Evolutionary conservation across 2,888 invertebrate species (phyloP).

Genomic region (Drosophila borborema): DNA sequence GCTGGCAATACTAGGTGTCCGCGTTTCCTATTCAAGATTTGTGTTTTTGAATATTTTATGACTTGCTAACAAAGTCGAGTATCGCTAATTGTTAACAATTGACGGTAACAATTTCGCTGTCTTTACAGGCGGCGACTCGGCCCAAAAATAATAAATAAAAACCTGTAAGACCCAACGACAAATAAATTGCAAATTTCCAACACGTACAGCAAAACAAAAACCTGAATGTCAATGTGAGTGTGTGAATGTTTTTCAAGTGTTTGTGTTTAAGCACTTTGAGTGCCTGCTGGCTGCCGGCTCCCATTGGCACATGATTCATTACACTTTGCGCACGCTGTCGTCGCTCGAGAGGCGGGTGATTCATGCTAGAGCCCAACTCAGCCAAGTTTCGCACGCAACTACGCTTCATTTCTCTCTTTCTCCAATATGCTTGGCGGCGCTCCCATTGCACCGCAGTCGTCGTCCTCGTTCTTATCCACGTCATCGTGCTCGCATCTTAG

Average conservation of each 20-base stretch:
- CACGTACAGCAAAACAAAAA: constrained; percentile 50
- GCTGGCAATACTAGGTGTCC: constrained; percentile 4
- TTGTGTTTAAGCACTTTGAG: constrained; percentile 39
- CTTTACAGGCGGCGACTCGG: constrained; percentile 27
- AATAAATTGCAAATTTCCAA: constrained; percentile 69
- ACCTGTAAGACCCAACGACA: constrained; percentile 41
- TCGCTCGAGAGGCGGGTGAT: constrained; percentile 60
- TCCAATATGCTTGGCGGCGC: constrained; percentile 36
- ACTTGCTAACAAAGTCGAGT: constrained; percentile 40
- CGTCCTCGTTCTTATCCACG: constrained; percentile 11
- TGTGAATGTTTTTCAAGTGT: constrained; percentile 28
- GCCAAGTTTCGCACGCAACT: constrained; percentile 58
- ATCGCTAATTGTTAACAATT: constrained; percentile 42
- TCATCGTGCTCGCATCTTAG: constrained; percentile 36
- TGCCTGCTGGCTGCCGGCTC: constrained; percentile 35
- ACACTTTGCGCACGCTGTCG: constrained; percentile 53
- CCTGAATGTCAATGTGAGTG: constrained; percentile 19
- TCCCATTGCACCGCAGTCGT: constrained; percentile 40
- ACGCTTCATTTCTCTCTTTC: constrained; percentile 54
- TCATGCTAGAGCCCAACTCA: constrained; percentile 56
- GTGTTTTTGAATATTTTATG: constrained; percentile 46
- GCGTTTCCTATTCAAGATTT: constrained; percentile 20
- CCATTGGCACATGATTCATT: constrained; percentile 65
- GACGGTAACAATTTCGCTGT: constrained; percentile 37
- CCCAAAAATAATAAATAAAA: constrained; percentile 25